Percentiles rank a stretch among this genome's conserved stretches.
phyloP scores from a whole-genome alignment of 2,888 invertebrate species.

The Koerneria pararmatus region DNA sequence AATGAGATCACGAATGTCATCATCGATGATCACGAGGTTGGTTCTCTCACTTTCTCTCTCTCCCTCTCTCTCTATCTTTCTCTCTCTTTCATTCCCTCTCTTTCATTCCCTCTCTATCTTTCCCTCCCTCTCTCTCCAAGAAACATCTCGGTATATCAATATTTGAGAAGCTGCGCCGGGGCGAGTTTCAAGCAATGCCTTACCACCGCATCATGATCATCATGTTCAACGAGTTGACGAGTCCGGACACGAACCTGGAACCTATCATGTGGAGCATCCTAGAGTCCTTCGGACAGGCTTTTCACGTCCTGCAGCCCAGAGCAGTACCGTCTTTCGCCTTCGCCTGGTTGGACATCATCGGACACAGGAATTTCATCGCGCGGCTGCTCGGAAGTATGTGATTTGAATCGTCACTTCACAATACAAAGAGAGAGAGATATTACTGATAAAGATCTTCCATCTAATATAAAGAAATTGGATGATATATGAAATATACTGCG shows the following conservation, averaged over 20 bases:
- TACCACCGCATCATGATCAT: constrained; percentile 94
- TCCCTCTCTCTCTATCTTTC: no score
- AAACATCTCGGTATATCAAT: not conserved
- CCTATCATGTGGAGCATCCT: constrained; percentile 88
- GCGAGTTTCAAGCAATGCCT: constrained; percentile 91
- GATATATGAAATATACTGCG: no score
- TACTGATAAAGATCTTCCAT: no score
- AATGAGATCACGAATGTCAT: constrained; percentile 93
- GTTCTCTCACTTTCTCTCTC: no score
- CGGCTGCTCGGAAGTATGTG: constrained; percentile 29
- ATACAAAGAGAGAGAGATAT: no score
- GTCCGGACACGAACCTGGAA: constrained; percentile 86
- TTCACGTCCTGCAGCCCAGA: constrained; percentile 22
- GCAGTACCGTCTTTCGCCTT: constrained; percentile 85
- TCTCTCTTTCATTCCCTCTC: no score
- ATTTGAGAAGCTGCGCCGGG: constrained; percentile 67
- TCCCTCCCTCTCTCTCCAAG: no score
- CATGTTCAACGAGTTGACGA: constrained; percentile 90
- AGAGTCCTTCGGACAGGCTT: constrained; percentile 64
- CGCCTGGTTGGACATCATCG: constrained; percentile 95
- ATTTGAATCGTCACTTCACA: no score
- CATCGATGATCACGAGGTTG: constrained; percentile 87
- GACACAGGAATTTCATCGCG: constrained; percentile 69
- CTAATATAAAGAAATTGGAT: no score
- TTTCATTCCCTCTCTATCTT: no score